A percentile compares a stretch with the other conserved stretches of the same genome.
phyloP scores from a whole-genome alignment of 1,140 invertebrate species.

The Aleiodes sp. region DNA sequence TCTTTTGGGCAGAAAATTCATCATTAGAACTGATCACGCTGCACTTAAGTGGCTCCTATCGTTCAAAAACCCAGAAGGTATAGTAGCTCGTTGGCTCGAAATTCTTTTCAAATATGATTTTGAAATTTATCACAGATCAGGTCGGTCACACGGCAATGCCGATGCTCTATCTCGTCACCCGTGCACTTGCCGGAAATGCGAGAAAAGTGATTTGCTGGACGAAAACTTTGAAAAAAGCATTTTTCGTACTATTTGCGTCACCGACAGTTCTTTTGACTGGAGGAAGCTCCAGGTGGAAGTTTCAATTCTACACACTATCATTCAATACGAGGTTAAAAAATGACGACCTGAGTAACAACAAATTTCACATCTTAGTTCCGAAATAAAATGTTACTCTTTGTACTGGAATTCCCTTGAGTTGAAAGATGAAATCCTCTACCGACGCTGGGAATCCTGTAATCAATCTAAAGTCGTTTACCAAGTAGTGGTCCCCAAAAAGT shows the following conservation, averaged over 20 bases:
- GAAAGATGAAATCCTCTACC: conserved; percentile 9
- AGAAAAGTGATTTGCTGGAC: not conserved
- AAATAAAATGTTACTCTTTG: conserved; percentile 29
- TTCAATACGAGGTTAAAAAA: conserved; percentile 19
- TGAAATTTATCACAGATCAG: conserved; percentile 15
- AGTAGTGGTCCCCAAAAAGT: not conserved
- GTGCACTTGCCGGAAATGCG: conserved; percentile 20
- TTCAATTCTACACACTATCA: conserved; percentile 9
- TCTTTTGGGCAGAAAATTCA: conserved; percentile 36
- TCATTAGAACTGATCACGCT: conserved; percentile 43
- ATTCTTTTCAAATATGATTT: conserved; percentile 31
- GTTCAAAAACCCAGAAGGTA: conserved; percentile 41
- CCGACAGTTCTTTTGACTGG: not conserved
- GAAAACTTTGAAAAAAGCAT: not conserved
- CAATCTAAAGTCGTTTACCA: not conserved
- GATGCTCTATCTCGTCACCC: conserved; percentile 31
- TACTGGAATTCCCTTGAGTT: conserved; percentile 34
- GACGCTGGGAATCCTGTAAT: not conserved
- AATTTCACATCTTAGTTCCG: not conserved
- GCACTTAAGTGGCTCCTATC: too few species aligned
- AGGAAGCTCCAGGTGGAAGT: not conserved
- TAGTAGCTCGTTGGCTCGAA: conserved; percentile 43
- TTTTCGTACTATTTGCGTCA: not conserved
- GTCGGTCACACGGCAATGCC: not conserved
- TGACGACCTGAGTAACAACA: conserved; percentile 11